Conservation (phyloP, 2,113 vertebrate species). For the Sinosuthora webbiana region DNA sequence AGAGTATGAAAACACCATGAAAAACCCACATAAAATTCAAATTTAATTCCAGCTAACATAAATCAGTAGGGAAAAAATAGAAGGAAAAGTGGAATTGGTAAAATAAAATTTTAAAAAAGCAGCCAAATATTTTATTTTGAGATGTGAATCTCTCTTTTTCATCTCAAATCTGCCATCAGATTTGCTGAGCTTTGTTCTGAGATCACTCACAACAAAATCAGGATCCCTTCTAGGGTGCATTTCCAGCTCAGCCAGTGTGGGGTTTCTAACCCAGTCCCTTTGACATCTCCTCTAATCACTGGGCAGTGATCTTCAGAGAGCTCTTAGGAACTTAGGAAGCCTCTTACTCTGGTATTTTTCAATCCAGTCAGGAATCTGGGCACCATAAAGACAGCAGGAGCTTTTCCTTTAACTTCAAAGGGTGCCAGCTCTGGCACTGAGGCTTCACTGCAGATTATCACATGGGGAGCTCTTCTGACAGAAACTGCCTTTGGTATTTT, state of each 20-base stretch:
- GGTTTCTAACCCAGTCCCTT: neutral
- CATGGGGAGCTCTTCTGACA: neutral
- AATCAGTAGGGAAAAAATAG: neutral
- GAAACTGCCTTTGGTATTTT: neutral
- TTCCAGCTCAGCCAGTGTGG: neutral
- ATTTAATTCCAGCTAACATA: neutral
- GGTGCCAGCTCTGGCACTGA: neutral
- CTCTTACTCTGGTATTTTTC: neutral
- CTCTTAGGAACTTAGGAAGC: neutral
- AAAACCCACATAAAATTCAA: neutral
- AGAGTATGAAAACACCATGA: neutral
- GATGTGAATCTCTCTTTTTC: neutral
- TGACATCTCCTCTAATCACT: neutral
- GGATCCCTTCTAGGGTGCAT: neutral
- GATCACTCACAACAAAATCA: neutral
- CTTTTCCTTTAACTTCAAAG: constrained; percentile 23
- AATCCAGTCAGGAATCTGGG: neutral
- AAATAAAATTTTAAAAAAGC: neutral
- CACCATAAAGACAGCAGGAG: neutral
- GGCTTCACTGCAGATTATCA: neutral
- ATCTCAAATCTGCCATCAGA: neutral
- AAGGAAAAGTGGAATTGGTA: neutral
- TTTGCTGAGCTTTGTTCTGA: neutral
- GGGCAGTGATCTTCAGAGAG: neutral
- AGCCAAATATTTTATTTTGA: neutral